Evolutionary conservation across 2,797 vertebrate genomes (phyloP), one percentile per base, ranked within the genome.

Genomic region (Premnoplex brunnescens): DNA sequence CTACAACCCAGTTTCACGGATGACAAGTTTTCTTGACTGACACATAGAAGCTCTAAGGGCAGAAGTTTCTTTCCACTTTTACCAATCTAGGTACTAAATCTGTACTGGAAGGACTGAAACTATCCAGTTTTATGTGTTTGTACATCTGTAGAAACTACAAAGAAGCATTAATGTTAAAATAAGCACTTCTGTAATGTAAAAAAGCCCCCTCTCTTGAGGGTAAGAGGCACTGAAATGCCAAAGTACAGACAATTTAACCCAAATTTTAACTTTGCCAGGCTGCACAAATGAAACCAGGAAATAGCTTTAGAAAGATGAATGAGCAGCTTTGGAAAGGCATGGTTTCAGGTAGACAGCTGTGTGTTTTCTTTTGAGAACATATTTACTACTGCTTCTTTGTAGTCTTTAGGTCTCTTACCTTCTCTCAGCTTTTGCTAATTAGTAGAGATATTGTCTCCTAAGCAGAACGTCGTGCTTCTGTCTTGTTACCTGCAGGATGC

Each of bases 291-390:
- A 54, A 69, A 59, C 17, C 1, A 15, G 36, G n/a, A 41, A 60
- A 30, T 24, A 43, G 13, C 56, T 85, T 67, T 69, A 59, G 21
- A 67, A 59, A 76, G 24, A 49, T 37, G 30, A 12, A 7, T 8
- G 14, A 46, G n/a, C 32, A 17, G 3, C 46, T 64, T 64, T 43
- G 22, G 62, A 46, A 88, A 46, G n/a, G 16, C 0, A 0, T 3
- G 17, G 14, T 68, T 73, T 58, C 13, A 21, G 13, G 27, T 49
- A 60, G 41, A 46, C n/a, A 51, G 27, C 12, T 73, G 34, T 18
- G 14, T 87, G 16, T 67, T 69, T 77, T 89, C 27, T 27, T 76
- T 81, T 74, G 46, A 56, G 6, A 74, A 5, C 28, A 17, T 46
- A n/a, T 52, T 85, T 82, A 6, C 10, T 72, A 4, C 41, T 75